Conservation (phyloP, 2,113 vertebrate genomes). For the Merops nubicus region DNA sequence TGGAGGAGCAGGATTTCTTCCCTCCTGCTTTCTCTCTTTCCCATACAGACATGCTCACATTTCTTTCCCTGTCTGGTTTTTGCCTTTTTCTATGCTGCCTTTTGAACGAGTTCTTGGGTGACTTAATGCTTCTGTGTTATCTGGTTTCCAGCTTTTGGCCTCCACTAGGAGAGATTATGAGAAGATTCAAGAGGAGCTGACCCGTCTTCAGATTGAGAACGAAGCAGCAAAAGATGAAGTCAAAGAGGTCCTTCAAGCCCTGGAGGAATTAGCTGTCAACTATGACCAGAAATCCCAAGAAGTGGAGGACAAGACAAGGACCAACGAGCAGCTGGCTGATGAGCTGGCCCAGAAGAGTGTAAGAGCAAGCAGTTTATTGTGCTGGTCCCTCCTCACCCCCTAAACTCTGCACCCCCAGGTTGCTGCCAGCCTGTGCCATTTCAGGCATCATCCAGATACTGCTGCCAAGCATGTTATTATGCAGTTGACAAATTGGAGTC, state of each 20-base stretch:
- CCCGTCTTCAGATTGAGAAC: conserved; percentile 90
- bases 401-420: background rate
- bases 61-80: background rate
- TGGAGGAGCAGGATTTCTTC: background rate
- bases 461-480: background rate
- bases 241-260: conserved; percentile 93
- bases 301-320: conserved; percentile 83
- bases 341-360: conserved; percentile 87
- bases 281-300: conserved; percentile 94
- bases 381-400: background rate
- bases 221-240: conserved; percentile 93
- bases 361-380: conserved; percentile 63
- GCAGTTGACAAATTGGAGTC: background rate
- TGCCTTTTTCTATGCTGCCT: rapidly evolving
- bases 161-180: conserved; percentile 90
- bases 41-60: rapidly evolving
- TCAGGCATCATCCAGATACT: background rate
- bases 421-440: background rate
- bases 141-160: conserved; percentile 83
- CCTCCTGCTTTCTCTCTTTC: background rate
- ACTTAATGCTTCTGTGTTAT: background rate
- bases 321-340: conserved; percentile 85
- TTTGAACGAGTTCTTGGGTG: background rate
- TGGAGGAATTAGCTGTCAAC: conserved; percentile 94
- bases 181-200: conserved; percentile 92